Evolutionary conservation across 2,797 vertebrate genomes (phyloP).

Genomic region (Myotis vivesi): DNA sequence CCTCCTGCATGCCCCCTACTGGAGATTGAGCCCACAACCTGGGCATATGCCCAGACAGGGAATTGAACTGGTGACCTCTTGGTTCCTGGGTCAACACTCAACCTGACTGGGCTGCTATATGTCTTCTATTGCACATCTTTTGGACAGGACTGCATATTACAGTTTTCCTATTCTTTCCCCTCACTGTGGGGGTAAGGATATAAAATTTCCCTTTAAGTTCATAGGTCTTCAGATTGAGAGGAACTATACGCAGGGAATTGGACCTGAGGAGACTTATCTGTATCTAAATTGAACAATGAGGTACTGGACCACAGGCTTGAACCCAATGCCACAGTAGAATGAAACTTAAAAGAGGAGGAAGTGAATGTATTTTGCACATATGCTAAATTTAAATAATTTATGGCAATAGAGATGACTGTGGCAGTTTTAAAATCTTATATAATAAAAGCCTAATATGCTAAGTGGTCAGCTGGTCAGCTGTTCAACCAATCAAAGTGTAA

Average conservation of each 20-base stretch:
- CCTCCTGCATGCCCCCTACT: no score
- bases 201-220: neutral
- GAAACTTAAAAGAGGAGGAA: neutral
- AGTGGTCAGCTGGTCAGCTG: no score
- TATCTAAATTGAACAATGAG: neutral
- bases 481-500: no score
- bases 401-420: neutral
- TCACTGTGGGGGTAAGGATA: neutral
- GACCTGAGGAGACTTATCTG: neutral
- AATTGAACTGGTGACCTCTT: no score
- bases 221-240: neutral
- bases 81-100: no score
- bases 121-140: neutral
- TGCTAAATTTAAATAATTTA: constrained; percentile 24
- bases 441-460: no score
- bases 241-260: neutral
- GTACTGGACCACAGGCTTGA: neutral
- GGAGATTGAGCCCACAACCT: no score
- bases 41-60: no score
- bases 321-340: neutral
- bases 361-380: neutral
- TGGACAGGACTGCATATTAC: neutral
- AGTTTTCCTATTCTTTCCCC: neutral
- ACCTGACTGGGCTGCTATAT: no score
- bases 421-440: neutral